Conservation (phyloP, 1,140 invertebrate species). For the Coenobita brevimanus region DNA sequence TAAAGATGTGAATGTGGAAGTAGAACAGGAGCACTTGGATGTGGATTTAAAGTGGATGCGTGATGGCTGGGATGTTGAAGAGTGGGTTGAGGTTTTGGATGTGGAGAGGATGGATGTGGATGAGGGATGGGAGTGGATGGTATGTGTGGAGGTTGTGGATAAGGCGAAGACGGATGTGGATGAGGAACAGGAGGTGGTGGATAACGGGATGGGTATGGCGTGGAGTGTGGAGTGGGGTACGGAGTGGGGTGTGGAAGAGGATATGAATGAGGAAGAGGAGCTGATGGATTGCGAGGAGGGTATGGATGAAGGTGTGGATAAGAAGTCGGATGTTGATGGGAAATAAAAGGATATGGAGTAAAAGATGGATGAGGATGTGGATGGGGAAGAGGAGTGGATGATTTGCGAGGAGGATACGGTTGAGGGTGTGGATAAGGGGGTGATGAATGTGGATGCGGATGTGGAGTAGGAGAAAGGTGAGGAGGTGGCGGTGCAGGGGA, state of each 20-base stretch:
- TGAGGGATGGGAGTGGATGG: background rate
- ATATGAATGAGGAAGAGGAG: background rate
- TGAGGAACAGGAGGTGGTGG: background rate
- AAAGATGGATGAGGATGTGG: background rate
- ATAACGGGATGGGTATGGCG: background rate
- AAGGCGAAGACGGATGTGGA: background rate
- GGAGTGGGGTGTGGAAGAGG: background rate
- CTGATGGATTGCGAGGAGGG: background rate
- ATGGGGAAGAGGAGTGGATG: background rate
- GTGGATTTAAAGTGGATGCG: too few relatives aligned
- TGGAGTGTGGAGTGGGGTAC: background rate
- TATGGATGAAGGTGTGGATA: background rate
- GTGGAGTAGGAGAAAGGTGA: background rate
- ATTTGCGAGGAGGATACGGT: constrained; percentile 11
- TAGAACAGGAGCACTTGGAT: background rate
- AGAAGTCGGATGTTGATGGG: background rate
- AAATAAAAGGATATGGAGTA: background rate
- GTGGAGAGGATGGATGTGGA: background rate
- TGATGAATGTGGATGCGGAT: background rate
- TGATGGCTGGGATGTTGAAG: background rate
- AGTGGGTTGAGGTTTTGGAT: background rate
- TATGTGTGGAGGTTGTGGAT: background rate
- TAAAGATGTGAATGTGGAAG: background rate
- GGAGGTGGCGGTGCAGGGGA: background rate
- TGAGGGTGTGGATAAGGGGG: background rate